Evolutionary conservation across 1,140 invertebrate genomes (phyloP), one percentile per base, ranked within the genome.

Genomic region (Drosophila ironensis): DNA sequence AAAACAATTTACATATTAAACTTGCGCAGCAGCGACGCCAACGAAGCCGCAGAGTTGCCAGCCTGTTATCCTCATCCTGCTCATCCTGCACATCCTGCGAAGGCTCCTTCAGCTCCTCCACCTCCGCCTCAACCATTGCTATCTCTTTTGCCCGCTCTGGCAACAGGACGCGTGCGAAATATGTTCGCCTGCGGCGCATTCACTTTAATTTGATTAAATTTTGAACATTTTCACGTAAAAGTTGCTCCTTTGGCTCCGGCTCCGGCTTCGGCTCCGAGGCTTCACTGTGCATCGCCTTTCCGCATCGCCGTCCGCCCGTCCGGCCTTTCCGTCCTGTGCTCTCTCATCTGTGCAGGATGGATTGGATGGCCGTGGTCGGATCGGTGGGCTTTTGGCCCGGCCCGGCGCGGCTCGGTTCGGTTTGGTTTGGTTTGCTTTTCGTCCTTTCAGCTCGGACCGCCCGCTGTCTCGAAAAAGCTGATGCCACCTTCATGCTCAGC

Each of bases 151-250:
- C n/a, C n/a, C n/a, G 41, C 46, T 67, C 17, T 33, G 30, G n/a
- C 30, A 12, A 52, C 53, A 59, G 40, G 35, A 51, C 63, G 69
- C 80, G 82, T 82, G 84, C 69, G 84, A 88, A 88, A 84, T 87
- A 84, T 84, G 78, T 73, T 84, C 57, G 82, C 84, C 73, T 87
- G 86, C 71, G 71, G 74, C 82, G 71, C 78, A 88, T 77, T 76
- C 80, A 88, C 86, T 88, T 88, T 88, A 88, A 88, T 88, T 88
- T 88, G 86, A 88, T 88, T 88, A 88, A 88, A 88, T 86, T 88
- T 88, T 88, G 69, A 88, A 88, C 87, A 73, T 80, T 82, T 87
- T 76, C 84, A 88, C 72, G 80, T 81, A 86, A 88, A 86, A 80
- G 80, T 84, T 84, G 80, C 66, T 84, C 74, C 74, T 84, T 78